These are phyloP conservation scores for Tetragonula carbonaria DNA, from an alignment of 2,888 invertebrate genomes.

Conservation along the genomic window DNA sequence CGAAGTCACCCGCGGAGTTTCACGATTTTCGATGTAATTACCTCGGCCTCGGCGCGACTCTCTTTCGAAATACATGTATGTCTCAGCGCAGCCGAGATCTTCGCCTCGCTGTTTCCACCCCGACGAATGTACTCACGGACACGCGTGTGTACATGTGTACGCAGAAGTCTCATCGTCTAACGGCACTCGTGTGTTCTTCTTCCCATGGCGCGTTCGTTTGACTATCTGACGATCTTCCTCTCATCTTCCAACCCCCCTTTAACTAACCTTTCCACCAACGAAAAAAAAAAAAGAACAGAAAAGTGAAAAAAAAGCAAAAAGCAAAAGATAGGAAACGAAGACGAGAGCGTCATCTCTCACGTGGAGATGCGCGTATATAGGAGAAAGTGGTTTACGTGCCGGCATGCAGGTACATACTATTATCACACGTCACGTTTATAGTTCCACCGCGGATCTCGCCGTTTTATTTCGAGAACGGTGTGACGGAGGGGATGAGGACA, in stretches of 20 bases:
- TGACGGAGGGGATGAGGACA: slow-evolving; percentile 83
- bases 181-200: not conserved
- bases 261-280: not conserved
- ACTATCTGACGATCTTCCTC: not conserved
- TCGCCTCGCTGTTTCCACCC: not conserved
- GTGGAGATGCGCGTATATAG: slow-evolving; percentile 42
- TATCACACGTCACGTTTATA: slow-evolving; percentile 78
- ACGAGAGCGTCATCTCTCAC: slow-evolving; percentile 36
- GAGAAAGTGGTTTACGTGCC: slow-evolving; percentile 40
- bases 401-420: slow-evolving; percentile 62
- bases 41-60: not conserved
- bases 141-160: too few relatives aligned
- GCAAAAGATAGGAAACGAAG: slow-evolving; percentile 7
- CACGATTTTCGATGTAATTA: slow-evolving; percentile 43
- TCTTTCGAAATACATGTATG: not conserved
- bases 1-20: slow-evolving; percentile 13
- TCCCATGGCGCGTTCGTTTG: not conserved
- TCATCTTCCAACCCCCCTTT: not conserved
- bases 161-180: not conserved
- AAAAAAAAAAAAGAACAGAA: not conserved
- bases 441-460: slow-evolving; percentile 84
- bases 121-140: not conserved
- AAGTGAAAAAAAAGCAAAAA: not conserved
- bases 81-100: not conserved
- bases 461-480: slow-evolving; percentile 82